Base-by-base conservation (phyloP, 2,888 invertebrate species). In the Tipula unca region DNA sequence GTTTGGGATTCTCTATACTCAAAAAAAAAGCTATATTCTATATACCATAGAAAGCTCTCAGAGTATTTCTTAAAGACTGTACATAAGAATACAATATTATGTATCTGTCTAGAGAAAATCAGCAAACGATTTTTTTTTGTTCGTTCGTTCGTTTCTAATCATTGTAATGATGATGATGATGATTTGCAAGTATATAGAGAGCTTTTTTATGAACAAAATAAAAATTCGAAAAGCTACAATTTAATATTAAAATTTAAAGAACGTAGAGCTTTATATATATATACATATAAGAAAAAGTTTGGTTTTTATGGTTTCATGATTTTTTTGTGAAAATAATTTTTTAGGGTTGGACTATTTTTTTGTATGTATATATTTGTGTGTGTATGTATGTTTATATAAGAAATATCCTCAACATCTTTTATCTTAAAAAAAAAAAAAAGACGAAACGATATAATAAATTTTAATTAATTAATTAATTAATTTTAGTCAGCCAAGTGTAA, bases 401-500 rank as follows among this genome's bases (percentile, higher is more conserved):
- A 69, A 69, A 69, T 69, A 69, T 69, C 69, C 69, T 69, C 69
- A 69, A 69, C 69, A 69, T 69, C 69, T 69, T 69, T 69, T 69
- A 69, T 69, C 69, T 69, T 54, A 82, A 82, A 32, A 83, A 13
- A 32, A 32, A 32, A 32, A 83, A 32, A 83, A 6, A 83, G 17
- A 83, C 35, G 35, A 32, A 82, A 83, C 83, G 69, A 25, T 32
- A 83, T 83, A 83, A n/a, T 83, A 83, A 83, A 32, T 83, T 83
- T 32, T 32, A 32, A 29, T 83, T 32, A 83, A 32, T 83, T 83
- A 83, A 83, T 83, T 83, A 83, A 83, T 83, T 83, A 83, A 83
- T 83, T 83, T 83, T 17, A 83, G 35, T 32, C 83, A 83, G 29
- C 83, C 83, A 83, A 83, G 83, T 83, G 83, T 32, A 83, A 83